phyloP scores from a whole-genome alignment of 2,113 vertebrate species.

The Crocuta crocuta region DNA sequence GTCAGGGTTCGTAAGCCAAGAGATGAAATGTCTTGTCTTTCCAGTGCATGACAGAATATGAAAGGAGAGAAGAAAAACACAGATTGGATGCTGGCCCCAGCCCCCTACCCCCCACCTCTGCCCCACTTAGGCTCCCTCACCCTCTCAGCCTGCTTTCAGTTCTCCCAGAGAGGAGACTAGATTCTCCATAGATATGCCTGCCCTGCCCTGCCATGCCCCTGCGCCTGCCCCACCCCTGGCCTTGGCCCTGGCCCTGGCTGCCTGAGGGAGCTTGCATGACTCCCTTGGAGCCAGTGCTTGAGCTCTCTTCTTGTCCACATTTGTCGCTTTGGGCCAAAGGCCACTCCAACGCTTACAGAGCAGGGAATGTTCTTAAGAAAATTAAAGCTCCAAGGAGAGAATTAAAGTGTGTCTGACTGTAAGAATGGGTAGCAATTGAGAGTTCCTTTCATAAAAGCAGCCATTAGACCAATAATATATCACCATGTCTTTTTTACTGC shows the following conservation, averaged over 20 bases:
- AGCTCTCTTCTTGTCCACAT: neutral
- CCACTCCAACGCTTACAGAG: neutral
- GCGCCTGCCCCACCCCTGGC: no score
- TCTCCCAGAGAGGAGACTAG: neutral
- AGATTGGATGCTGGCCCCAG: neutral
- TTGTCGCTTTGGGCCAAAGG: neutral
- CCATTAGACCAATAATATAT: constrained; percentile 47
- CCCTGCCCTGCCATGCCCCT: neutral
- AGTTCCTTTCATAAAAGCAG: constrained; percentile 49
- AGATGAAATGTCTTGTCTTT: neutral
- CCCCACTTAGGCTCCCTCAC: neutral
- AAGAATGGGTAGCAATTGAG: neutral
- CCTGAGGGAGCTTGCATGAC: neutral
- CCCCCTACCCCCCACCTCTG: no score
- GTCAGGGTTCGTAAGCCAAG: neutral
- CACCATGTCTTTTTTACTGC: neutral
- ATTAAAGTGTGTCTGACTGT: neutral
- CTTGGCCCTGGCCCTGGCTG: neutral
- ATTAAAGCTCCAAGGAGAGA: constrained; percentile 50
- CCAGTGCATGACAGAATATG: neutral
- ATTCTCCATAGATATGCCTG: neutral
- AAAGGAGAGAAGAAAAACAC: neutral
- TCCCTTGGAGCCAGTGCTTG: neutral
- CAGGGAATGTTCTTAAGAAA: neutral
- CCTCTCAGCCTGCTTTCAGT: neutral